Percentiles rank a stretch among this genome's conserved stretches.
Conservation (phyloP, 2,888 invertebrate species). For the Itoplectis maculator region DNA sequence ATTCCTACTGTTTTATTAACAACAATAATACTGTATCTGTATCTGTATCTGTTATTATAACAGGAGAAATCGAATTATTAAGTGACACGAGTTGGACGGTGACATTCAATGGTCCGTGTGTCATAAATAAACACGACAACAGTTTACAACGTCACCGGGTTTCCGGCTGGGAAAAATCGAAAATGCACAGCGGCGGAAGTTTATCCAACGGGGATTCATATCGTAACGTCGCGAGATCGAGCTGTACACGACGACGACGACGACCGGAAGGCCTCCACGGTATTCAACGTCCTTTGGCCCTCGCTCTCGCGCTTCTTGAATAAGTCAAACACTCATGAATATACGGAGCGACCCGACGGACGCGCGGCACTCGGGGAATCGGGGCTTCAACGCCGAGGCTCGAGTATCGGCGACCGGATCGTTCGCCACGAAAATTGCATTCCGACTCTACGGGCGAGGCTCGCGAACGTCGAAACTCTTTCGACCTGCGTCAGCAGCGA, state of each 20-base stretch:
- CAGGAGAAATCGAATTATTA: too few species aligned
- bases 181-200: conserved; percentile 70
- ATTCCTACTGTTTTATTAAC: too few species aligned
- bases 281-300: conserved; percentile 72
- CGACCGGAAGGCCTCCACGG: conserved; percentile 69
- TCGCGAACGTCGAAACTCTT: not conserved
- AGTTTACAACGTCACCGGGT: not conserved
- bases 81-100: not conserved
- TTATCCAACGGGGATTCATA: conserved; percentile 75
- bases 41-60: too few species aligned
- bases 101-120: not conserved
- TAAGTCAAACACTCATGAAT: conserved; percentile 82
- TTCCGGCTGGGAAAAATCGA: conserved; percentile 61
- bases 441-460: too few species aligned
- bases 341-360: conserved; percentile 68
- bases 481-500: too few species aligned
- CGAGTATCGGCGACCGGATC: conserved; percentile 13
- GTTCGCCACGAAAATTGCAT: conserved; percentile 15
- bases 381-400: conserved; percentile 4
- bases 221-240: conserved; percentile 66
- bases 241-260: too few species aligned
- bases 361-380: not conserved
- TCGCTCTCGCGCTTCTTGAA: conserved; percentile 76
- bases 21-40: too few species aligned
- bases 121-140: not conserved